Base-by-base conservation (phyloP, 2,888 invertebrate species). In the Galerucella pusilla region DNA sequence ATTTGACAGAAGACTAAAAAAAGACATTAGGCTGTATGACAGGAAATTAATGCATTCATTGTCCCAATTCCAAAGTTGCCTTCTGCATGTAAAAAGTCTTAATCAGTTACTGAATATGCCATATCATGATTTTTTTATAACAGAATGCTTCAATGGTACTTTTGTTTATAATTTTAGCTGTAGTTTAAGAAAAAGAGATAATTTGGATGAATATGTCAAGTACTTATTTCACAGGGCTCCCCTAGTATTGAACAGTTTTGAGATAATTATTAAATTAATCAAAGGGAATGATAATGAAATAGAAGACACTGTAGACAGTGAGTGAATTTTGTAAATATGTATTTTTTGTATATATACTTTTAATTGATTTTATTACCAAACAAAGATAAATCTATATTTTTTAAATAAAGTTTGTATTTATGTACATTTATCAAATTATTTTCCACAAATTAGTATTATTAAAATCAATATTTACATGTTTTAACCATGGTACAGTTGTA, bases 131-230 rank as follows among this genome's bases (percentile, higher is more conserved):
- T 90, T 91, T 59, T 87, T 89, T 54, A 89, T 93, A 83, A 90
- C 90, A n/a, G 90, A 91, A 81, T 88, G 91, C 77, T 94, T 90
- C 80, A 93, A 94, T 86, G 95, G 95, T 0, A 93, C 94, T 0
- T 92, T 95, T 86, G 85, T 94, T 1, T 95, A 95, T 82, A 95
- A 95, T 88, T 87, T 93, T 42, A 92, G 91, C 74, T 86, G 87
- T 45, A 91, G 92, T 86, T 88, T 95, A 66, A 90, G 90, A 76
- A 84, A 85, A 80, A 76, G 83, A 68, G 79, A 75, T 35, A 79
- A 82, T 70, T 70, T 83, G 52, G 80, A 82, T 54, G 73, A 77
- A n/a, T 84, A 84, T 72, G 60, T 84, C 16, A 73, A 79, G 60
- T 61, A 78, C 28, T 74, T 82, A 67, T 80, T 84, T 14, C 54